These are phyloP conservation scores for Mythimna impura DNA, from an alignment of 2,888 invertebrate species.

Conservation along the genomic window DNA sequence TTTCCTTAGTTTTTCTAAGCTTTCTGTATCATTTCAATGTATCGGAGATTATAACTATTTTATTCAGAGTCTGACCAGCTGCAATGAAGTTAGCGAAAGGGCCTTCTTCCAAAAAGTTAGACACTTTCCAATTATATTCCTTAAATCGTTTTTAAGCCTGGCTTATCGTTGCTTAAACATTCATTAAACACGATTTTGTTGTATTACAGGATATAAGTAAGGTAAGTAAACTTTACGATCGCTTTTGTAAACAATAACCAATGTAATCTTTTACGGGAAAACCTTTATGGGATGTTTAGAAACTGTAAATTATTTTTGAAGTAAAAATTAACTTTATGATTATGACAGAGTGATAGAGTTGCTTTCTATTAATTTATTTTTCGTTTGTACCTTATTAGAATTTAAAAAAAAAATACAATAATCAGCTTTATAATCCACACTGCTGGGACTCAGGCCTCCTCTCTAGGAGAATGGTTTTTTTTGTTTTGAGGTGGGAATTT, in stretches of 20 bases:
- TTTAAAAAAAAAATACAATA: too few species aligned
- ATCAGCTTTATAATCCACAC: too few species aligned
- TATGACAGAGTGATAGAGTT: not conserved
- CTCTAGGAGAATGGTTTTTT: too few species aligned
- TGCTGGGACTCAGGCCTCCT: too few species aligned
- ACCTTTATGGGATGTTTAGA: too few species aligned
- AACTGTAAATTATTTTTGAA: not conserved
- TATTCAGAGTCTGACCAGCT: constrained; percentile 5
- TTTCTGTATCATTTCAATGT: constrained; percentile 7
- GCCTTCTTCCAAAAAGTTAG: constrained; percentile 36
- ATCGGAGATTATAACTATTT: constrained; percentile 21
- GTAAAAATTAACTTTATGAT: not conserved
- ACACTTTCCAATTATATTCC: constrained; percentile 42
- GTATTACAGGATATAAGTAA: constrained; percentile 14
- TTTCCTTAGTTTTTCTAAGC: not conserved
- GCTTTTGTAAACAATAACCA: constrained; percentile 4
- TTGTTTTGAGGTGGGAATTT: too few species aligned
- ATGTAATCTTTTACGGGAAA: constrained; percentile 26
- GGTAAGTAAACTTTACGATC: constrained; percentile 1
- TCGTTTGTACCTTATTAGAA: too few species aligned
- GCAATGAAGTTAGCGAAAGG: constrained; percentile 28
- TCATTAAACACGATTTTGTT: constrained; percentile 15
- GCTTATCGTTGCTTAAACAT: constrained; percentile 20
- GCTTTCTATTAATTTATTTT: not conserved
- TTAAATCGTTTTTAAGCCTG: constrained; percentile 18